Percentiles rank a stretch among this genome's conserved stretches.
Evolutionary conservation across 1,140 invertebrate genomes (phyloP).

Genomic region (Drosophila parabipectinata): DNA sequence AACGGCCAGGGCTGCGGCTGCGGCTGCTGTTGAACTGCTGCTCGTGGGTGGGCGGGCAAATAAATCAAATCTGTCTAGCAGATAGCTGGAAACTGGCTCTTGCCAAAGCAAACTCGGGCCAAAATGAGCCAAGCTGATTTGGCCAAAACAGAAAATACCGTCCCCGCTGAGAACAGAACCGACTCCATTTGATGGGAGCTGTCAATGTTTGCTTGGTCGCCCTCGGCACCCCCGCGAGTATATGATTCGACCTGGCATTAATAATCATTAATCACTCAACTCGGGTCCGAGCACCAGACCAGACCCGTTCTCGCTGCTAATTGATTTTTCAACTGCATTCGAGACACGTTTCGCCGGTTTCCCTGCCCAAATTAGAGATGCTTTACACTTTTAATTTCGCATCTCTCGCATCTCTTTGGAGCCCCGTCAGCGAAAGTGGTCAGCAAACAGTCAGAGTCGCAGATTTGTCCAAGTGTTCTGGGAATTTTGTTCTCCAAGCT

Average conservation of each 20-base stretch:
- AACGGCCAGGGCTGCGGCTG: slow-evolving; percentile 43
- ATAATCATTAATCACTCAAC: slow-evolving; percentile 74
- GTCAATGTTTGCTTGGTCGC: slow-evolving; percentile 61
- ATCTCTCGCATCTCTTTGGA: slow-evolving; percentile 13
- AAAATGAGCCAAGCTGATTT: slow-evolving; percentile 13
- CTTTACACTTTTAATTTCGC: slow-evolving; percentile 76
- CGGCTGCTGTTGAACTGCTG: slow-evolving; percentile 20
- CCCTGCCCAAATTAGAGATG: slow-evolving; percentile 50
- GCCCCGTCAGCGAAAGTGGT: slow-evolving; percentile 68
- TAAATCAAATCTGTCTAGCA: slow-evolving; percentile 74
- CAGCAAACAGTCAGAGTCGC: slow-evolving; percentile 4
- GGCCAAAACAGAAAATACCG: slow-evolving; percentile 11
- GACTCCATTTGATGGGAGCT: slow-evolving; percentile 54
- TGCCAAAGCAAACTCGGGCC: slow-evolving; percentile 15
- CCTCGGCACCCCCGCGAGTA: slow-evolving; percentile 17
- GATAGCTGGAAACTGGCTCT: slow-evolving; percentile 59
- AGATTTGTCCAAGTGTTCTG: slow-evolving; percentile 32
- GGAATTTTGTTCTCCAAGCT: slow-evolving; percentile 21
- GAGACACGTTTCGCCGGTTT: slow-evolving; percentile 37
- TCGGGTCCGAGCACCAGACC: slow-evolving; percentile 17
- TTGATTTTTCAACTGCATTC: slow-evolving; percentile 67
- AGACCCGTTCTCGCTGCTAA: slow-evolving; percentile 45
- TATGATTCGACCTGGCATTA: slow-evolving; percentile 22
- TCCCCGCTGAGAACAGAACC: background rate
- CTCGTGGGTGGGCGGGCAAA: slow-evolving; percentile 64